Evolutionary conservation across 2,888 invertebrate species (phyloP), one percentile per base, ranked within the genome.

Genomic region (Drepanosiphum platanoidis): DNA sequence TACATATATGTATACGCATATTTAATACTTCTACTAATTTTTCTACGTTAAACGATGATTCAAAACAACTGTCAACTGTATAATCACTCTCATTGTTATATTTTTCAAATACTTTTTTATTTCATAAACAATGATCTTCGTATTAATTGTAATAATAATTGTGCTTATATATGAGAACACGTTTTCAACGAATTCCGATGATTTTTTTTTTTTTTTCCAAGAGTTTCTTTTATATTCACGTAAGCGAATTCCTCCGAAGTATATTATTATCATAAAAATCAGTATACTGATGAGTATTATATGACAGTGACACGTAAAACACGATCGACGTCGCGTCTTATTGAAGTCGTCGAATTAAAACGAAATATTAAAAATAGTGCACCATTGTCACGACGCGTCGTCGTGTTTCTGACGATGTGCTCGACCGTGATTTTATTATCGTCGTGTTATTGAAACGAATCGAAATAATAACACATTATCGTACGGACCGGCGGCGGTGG

Each of bases 251-350:
- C 39, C 64, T 11, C 30, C 22, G 7, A 27, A 30, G 11, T 32
- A 32, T 42, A 39, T 30, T 42, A 64, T 42, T 11, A 64, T 64
- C 39, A 39, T 52, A 11, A 32, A 15, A 27, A 18, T 18, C 61
- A 18, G n/a, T 22, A 78, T 78, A 42, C 42, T 42, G 78, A 78
- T 64, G 78, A 13, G 77, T 64, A n/a, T n/a, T n/a, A n/a, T n/a
- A 64, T 42, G 22, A 66, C 42, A 64, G 42, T 64, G 61, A 18
- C 18, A 61, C 39, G 36, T 77, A 27, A 30, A 30, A 64, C 5
- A 27, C 4, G 13, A n/a, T 77, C n/a, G n/a, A n/a, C n/a, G n/a
- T n/a, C n/a, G 7, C 11, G 27, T 9, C 18, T 39, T 71, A 77
- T 39, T 22, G 30, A 77, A 32, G 61, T 64, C 39, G 36, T 36